phyloP scores from a whole-genome alignment of 1,140 invertebrate species.

The Lasaia peninsularis region DNA sequence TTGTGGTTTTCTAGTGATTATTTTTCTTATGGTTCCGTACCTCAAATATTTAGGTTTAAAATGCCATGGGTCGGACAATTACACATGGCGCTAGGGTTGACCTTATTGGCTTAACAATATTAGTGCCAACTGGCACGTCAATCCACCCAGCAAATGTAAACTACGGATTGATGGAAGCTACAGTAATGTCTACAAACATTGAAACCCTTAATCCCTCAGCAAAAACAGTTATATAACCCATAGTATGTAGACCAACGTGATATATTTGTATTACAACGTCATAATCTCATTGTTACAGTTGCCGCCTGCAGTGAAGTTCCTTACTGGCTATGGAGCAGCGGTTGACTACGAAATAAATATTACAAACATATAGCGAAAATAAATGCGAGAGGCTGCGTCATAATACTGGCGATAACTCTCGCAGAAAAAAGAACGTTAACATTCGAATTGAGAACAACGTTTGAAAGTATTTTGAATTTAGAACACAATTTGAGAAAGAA shows the following conservation, averaged over 20 bases:
- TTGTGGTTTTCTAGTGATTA: too few species aligned
- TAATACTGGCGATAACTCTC: conserved; percentile 47
- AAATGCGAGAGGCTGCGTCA: conserved; percentile 40
- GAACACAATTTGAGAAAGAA: conserved; percentile 8
- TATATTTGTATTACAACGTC: conserved; percentile 14
- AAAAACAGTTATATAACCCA: too few species aligned
- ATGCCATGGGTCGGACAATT: too few species aligned
- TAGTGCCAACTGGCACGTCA: too few species aligned
- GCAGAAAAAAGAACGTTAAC: conserved; percentile 5
- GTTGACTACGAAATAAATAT: conserved; percentile 45
- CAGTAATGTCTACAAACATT: too few species aligned
- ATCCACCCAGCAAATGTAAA: too few species aligned
- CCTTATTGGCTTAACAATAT: too few species aligned
- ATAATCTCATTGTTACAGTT: conserved; percentile 59
- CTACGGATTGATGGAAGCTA: too few species aligned
- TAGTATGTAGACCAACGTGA: conserved; percentile 26
- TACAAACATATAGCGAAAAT: conserved; percentile 28
- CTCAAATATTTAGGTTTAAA: too few species aligned
- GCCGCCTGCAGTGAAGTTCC: conserved; percentile 56
- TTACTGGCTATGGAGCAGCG: conserved; percentile 66
- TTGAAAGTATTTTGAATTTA: conserved; percentile 16
- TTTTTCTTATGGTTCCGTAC: too few species aligned
- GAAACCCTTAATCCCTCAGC: too few species aligned
- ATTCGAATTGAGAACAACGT: conserved; percentile 11
- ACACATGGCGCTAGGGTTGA: too few species aligned